Percentiles rank a stretch among this genome's conserved stretches.
These are phyloP conservation scores for Connochaetes taurinus DNA, from an alignment of 2,113 vertebrate genomes.

Conservation along the genomic window DNA sequence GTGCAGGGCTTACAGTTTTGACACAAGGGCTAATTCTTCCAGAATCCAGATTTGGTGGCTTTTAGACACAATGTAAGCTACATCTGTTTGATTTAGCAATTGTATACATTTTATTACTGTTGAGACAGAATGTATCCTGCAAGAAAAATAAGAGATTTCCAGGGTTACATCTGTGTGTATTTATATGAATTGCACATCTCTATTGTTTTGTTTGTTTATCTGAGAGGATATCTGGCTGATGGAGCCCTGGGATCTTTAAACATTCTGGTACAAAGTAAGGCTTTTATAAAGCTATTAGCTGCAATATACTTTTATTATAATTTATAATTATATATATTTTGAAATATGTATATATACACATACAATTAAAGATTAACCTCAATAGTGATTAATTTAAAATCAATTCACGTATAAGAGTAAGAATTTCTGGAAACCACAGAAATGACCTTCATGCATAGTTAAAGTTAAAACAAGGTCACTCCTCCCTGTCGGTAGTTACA, in stretches of 20 bases:
- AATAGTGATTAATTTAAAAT: slow-evolving; percentile 18
- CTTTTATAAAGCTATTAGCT: not conserved
- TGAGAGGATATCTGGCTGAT: not conserved
- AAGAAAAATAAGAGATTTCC: not conserved
- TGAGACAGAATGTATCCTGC: not conserved
- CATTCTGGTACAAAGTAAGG: not conserved
- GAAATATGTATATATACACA: not conserved
- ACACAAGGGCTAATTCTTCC: not conserved
- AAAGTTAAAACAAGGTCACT: not conserved
- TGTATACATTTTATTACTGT: slow-evolving; percentile 18
- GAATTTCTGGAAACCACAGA: not conserved
- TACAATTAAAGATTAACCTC: not conserved
- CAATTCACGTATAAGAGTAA: not conserved
- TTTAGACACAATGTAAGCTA: slow-evolving; percentile 23
- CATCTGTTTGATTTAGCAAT: not conserved
- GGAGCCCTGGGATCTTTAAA: not conserved
- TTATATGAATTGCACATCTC: not conserved
- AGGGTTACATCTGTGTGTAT: not conserved
- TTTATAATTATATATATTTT: not conserved
- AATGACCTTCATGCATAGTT: not conserved
- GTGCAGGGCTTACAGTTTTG: not conserved
- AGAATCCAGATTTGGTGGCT: slow-evolving; percentile 5
- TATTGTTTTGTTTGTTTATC: not conserved
- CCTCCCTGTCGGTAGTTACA: not conserved
- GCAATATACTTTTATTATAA: not conserved